Evolutionary conservation across 2,113 vertebrate genomes (phyloP), one percentile per base, ranked within the genome.

Genomic region (Tachysurus fulvidraco): DNA sequence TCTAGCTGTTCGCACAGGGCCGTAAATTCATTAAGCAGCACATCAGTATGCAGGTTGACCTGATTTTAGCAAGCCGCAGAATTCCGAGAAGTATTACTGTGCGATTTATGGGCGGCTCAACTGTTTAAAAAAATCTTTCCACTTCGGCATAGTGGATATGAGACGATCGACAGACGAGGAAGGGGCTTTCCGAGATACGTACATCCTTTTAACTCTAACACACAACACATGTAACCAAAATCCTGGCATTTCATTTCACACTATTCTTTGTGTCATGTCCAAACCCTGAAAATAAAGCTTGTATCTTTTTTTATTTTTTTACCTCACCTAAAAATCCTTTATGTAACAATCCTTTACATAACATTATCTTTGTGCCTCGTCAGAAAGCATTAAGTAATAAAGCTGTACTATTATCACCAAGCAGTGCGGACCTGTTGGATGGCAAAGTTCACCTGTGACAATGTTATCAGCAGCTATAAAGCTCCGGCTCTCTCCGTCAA

Each of bases 391-490:
- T 44, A 60, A 36, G 79, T 76, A 83, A 64, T 81, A 83, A 83
- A 87, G 80, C 57, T 87, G 44, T 54, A 7, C 14, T 59, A 87
- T 77, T 77, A 87, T 87, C 81, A 83, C 50, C 2, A 36, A 44
- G 69, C 80, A 65, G 21, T 5, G 13, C 54, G 17, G 80, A 76
- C 44, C 46, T 8, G 80, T 52, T 82, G 69, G 67, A 73, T 87
- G 12, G 54, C 77, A 87, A 83, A 87, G 86, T 83, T 65, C 80
- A 83, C 19, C 59, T 30, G 10, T 41, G 21, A 52, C 71, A 76
- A 83, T 83, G 59, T 87, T 87, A 87, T 83, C 81, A 83, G 54
- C 54, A 52, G 80, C 46, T 76, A 28, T 82, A 86, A 86, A 86
- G 41, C 23, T 36, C 5, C 23, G 21, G 55, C 23, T 67, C 21